Evolutionary conservation across 2,888 invertebrate species (phyloP).

Genomic region (Daptonema setosum): DNA sequence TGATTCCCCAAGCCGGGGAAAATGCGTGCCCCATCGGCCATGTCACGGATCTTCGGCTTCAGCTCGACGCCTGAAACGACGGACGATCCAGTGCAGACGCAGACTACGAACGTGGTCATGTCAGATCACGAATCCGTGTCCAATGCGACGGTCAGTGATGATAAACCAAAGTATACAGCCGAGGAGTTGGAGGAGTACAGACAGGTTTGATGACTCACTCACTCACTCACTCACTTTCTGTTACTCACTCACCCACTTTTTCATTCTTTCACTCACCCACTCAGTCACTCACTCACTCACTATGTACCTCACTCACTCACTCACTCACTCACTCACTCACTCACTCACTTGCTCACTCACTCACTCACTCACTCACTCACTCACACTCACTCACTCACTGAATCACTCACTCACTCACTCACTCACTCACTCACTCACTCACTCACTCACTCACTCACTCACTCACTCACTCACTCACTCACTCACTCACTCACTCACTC

Average conservation of each 20-base stretch:
- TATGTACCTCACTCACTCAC: background rate
- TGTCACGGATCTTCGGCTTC: too few species aligned
- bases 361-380: background rate
- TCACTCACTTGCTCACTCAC: slow-evolving; percentile 10
- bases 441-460: background rate
- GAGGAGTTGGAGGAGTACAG: slow-evolving; percentile 22
- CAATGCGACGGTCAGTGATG: background rate
- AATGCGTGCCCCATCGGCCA: too few species aligned
- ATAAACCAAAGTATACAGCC: slow-evolving; percentile 11
- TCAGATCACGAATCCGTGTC: too few species aligned
- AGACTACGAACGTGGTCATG: too few species aligned
- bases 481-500: too few species aligned
- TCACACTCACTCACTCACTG: too few species aligned
- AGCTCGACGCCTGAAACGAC: too few species aligned
- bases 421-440: background rate
- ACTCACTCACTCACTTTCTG: background rate
- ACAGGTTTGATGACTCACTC: slow-evolving; percentile 8
- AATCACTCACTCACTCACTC: too few species aligned
- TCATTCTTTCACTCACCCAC: too few species aligned
- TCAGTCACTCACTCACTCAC: background rate
- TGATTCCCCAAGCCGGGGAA: too few species aligned
- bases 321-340: background rate
- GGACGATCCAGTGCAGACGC: too few species aligned
- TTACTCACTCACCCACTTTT: background rate
- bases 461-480: background rate